Conservation (phyloP, 1,140 invertebrate genomes). For the Drosophila quadrilineata region DNA sequence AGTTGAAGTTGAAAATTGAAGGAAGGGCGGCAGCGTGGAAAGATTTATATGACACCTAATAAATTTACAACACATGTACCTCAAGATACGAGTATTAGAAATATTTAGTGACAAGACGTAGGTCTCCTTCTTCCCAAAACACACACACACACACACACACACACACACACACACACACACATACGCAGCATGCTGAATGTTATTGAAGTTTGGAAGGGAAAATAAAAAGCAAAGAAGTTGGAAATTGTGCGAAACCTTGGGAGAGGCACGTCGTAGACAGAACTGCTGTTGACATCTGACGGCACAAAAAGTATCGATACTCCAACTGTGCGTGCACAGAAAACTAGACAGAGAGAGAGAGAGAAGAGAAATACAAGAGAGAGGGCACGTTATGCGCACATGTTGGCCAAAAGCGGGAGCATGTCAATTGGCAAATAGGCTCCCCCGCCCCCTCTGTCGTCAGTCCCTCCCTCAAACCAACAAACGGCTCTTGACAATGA, state of each 20-base stretch:
- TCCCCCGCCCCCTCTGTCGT: too few relatives aligned
- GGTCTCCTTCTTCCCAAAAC: constrained; percentile 40
- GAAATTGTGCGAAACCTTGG: constrained; percentile 51
- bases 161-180: too few relatives aligned
- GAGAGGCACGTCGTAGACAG: constrained; percentile 46
- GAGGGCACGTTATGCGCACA: too few relatives aligned
- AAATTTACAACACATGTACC: constrained; percentile 77
- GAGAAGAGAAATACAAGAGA: not conserved
- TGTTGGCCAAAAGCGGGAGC: too few relatives aligned
- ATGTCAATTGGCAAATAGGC: too few relatives aligned
- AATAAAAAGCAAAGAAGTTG: constrained; percentile 41
- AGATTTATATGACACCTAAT: constrained; percentile 80
- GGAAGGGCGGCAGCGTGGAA: constrained; percentile 57
- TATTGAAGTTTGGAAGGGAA: constrained; percentile 60
- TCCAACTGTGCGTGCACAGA: too few relatives aligned
- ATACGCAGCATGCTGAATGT: constrained; percentile 73
- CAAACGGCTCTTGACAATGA: too few relatives aligned
- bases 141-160: too few relatives aligned
- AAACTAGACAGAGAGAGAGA: not conserved
- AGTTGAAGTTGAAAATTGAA: too few relatives aligned
- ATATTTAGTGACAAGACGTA: constrained; percentile 58
- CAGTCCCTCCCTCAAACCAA: too few relatives aligned
- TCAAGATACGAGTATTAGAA: constrained; percentile 71
- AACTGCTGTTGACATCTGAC: constrained; percentile 70
- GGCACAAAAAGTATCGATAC: constrained; percentile 29